Evolutionary conservation across 2,888 invertebrate species (phyloP).

Genomic region (Drosophila parthenogenetica): DNA sequence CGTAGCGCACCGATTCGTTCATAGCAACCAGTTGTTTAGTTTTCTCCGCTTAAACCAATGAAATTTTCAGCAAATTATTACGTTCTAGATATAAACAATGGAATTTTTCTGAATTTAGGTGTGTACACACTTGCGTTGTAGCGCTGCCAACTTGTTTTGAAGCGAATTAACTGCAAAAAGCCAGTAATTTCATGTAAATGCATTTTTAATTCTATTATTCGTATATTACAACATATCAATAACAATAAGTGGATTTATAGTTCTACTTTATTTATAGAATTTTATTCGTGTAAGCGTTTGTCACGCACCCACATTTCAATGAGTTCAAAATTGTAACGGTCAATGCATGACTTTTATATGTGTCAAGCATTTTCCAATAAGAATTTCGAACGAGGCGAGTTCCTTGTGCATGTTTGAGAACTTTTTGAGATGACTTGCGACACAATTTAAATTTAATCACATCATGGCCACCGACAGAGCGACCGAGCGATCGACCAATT

Average conservation of each 20-base stretch:
- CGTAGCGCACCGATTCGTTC: slow-evolving; percentile 79
- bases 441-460: slow-evolving; percentile 59
- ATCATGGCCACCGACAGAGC: slow-evolving; percentile 55
- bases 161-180: background rate
- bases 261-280: background rate
- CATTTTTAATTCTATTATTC: background rate
- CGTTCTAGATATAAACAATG: slow-evolving; percentile 68
- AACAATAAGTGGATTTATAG: too few species aligned
- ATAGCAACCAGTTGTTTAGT: slow-evolving; percentile 50
- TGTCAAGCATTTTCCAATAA: slow-evolving; percentile 1
- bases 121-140: slow-evolving; percentile 47
- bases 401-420: background rate
- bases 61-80: slow-evolving; percentile 62
- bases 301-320: background rate
- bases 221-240: too few species aligned
- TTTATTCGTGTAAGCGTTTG: too few species aligned
- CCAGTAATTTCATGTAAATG: background rate
- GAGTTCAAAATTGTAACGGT: slow-evolving; percentile 8
- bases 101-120: slow-evolving; percentile 15
- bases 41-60: slow-evolving; percentile 15
- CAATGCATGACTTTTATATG: background rate
- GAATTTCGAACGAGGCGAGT: background rate
- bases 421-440: slow-evolving; percentile 40
- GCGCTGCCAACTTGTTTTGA: slow-evolving; percentile 36
- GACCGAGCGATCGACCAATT: slow-evolving; percentile 33